Conservation (phyloP, 1,140 invertebrate species). For the Monochamus saltuarius region DNA sequence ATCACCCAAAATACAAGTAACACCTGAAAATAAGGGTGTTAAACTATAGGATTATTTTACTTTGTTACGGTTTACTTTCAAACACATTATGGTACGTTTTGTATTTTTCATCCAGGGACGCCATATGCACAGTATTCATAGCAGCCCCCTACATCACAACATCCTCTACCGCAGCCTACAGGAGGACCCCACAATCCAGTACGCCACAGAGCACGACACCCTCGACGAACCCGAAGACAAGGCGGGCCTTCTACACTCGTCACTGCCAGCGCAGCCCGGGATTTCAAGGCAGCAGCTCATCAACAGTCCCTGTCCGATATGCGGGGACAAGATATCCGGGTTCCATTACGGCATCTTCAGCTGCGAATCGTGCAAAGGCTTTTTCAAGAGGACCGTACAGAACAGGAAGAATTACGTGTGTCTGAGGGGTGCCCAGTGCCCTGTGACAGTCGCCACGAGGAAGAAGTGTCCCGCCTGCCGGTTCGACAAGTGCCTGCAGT, state of each 20-base stretch:
- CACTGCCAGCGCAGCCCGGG: conserved; percentile 65
- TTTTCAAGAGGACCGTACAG: conserved; percentile 97
- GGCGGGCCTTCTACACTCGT: conserved; percentile 53
- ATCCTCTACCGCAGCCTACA: conserved; percentile 54
- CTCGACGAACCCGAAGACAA: conserved; percentile 48
- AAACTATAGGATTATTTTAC: too few species aligned
- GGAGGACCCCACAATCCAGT: conserved; percentile 37
- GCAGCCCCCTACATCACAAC: conserved; percentile 57
- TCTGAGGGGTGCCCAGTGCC: conserved; percentile 85
- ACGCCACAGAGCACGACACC: conserved; percentile 41
- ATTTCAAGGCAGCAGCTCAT: conserved; percentile 66
- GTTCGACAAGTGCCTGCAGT: conserved; percentile 94
- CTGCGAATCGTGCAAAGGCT: conserved; percentile 97
- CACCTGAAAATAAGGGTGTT: too few species aligned
- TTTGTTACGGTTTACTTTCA: too few species aligned
- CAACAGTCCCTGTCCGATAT: conserved; percentile 89
- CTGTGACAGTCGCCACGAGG: conserved; percentile 86
- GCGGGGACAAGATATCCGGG: conserved; percentile 92
- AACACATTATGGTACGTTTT: too few species aligned
- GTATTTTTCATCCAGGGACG: conserved; percentile 41
- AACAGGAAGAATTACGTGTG: conserved; percentile 97
- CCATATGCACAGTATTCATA: conserved; percentile 52
- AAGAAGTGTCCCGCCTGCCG: conserved; percentile 97
- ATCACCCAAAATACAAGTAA: too few species aligned
- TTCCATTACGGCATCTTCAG: conserved; percentile 97